Evolutionary conservation across 2,888 invertebrate genomes (phyloP), one percentile per base, ranked within the genome.

Genomic region (Andrena fulva): DNA sequence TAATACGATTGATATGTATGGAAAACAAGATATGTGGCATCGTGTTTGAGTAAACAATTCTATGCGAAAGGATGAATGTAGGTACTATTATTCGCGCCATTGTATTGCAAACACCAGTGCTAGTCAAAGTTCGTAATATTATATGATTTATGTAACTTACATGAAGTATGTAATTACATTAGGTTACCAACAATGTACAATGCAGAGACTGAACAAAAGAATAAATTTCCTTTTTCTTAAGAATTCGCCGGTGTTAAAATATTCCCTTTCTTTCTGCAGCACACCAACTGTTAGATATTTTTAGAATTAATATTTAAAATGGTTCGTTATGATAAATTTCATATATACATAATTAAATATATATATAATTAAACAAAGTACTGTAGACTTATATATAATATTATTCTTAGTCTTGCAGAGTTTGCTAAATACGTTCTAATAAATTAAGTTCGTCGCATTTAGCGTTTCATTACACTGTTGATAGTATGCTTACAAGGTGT

Each of bases 141-240:
- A 50, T 62, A 62, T 66, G 33, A 59, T 59, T 75, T 75, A 52
- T 69, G 42, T 70, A 74, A 69, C 27, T 70, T 60, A 64, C 20
- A 67, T 63, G 20, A 72, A 68, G 48, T 64, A 72, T 68, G 8
- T 33, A 72, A 59, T 69, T 72, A 72, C 54, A 63, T 20, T 74
- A 60, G 66, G 63, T 85, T 82, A 76, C 33, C 42, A 66, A 84
- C 24, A 67, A 87, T 87, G 74, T 84, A 85, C 69, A 84, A 85
- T 77, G 54, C 71, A 77, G 81, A 87, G 80, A 87, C 81, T 87
- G 76, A 87, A 72, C 50, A 73, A 76, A 64, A 78, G 20, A 82
- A 87, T 79, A 87, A 81, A 82, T 77, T 59, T 75, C 67, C 48
- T 42, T 50, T 80, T 77, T 79, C 63, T 70, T 24, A 79, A 73